A percentile compares a stretch with the other conserved stretches of the same genome.
phyloP scores from a whole-genome alignment of 2,888 invertebrate genomes.

The Poecilobothrus nobilitatus region DNA sequence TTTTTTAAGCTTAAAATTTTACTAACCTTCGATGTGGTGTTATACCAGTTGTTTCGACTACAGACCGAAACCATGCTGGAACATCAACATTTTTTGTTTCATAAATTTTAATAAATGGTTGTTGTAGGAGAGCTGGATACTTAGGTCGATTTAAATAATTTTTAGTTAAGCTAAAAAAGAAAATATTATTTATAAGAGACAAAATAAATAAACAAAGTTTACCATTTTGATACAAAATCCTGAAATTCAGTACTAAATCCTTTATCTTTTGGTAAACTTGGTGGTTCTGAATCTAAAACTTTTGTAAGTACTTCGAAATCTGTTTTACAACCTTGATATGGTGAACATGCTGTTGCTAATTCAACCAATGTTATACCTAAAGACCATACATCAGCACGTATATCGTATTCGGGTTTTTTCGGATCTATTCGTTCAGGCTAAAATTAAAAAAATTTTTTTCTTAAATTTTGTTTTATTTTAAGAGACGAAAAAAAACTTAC shows the following conservation, averaged over 20 bases:
- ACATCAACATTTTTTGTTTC: constrained; percentile 63
- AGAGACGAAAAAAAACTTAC: constrained; percentile 47
- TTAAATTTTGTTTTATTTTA: neutral
- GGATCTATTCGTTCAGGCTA: constrained; percentile 97
- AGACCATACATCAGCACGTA: constrained; percentile 99
- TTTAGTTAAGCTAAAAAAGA: constrained; percentile 69
- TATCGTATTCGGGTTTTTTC: constrained; percentile 91
- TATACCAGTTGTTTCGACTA: constrained; percentile 47
- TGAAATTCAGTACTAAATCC: constrained; percentile 70
- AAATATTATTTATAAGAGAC: constrained; percentile 10
- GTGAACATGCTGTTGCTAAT: constrained; percentile 92
- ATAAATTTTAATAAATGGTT: constrained; percentile 77
- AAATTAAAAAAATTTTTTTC: constrained; percentile 22
- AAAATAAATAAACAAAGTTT: constrained; percentile 34
- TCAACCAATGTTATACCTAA: constrained; percentile 94
- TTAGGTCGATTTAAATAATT: constrained; percentile 90
- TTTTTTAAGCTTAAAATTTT: no score
- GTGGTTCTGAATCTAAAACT: constrained; percentile 85
- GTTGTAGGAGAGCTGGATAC: constrained; percentile 81
- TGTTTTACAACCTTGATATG: constrained; percentile 88
- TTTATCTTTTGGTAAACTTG: constrained; percentile 66
- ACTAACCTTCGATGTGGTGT: constrained; percentile 38
- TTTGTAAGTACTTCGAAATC: constrained; percentile 95
- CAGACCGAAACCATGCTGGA: constrained; percentile 72
- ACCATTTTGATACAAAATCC: constrained; percentile 87